Base-by-base conservation (phyloP, 1,140 invertebrate genomes). In the Drosophila tani region DNA sequence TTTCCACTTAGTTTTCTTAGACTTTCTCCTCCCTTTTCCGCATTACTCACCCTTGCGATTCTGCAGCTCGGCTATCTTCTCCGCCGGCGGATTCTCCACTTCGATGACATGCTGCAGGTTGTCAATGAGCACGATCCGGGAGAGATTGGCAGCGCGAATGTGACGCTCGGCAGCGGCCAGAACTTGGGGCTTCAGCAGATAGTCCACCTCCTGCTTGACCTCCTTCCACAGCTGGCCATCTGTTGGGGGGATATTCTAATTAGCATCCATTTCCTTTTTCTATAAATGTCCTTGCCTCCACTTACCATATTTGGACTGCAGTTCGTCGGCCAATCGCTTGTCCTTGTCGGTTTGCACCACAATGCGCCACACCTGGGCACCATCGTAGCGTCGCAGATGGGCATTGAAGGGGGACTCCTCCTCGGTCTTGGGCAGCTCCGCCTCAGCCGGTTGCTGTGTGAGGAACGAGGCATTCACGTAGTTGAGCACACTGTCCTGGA, bases 101-200 rank as follows among this genome's bases (percentile, higher is more conserved):
- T 97, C 95, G 35, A 97, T 97, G 8, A 95, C 95, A 74, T 94
- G 94, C 88, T 97, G 96, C 24, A 97, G 79, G 92, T 97, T 95
- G 14, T 95, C 94, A 79, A 97, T 97, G 11, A 96, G 91, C 2
- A 97, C 92, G 8, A 95, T 93, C 71, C 95, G 97, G 9, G 94
- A 92, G 47, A 96, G 95, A 45, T 94, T 94, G 24, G 95, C 94
- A 2, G 86, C 73, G 17, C 86, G 93, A 7, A 95, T 93, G 29
- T 93, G 90, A 58, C 94, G 85, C 55, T 93, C 93, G 3, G 95
- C 94, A 66, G 94, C 94, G 58, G 93, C 86, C 40, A 95, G 69
- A 6, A 94, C 93, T 24, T 94, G 86, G 12, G 94, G 94, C 79
- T 94, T 95, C 2, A 97, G 94, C 58, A 96, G 92, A 57, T 96